Percentiles rank a stretch among this genome's conserved stretches.
These are phyloP conservation scores for Delia radicum DNA, from an alignment of 1,140 invertebrate species.

Conservation along the genomic window DNA sequence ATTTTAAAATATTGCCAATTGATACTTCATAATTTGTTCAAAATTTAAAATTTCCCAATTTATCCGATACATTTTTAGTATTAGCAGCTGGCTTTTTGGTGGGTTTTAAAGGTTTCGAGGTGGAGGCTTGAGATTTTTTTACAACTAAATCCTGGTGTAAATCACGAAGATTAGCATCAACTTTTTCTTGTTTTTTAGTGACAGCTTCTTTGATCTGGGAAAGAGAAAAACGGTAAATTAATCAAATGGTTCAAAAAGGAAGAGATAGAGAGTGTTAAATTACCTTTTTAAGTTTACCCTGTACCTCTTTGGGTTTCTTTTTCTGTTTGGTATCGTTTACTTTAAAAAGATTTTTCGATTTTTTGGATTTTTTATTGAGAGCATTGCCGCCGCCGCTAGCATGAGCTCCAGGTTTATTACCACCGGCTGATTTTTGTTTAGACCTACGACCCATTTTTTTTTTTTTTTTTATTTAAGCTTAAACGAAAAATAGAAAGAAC, in stretches of 20 bases:
- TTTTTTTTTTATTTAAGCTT: too few relatives aligned
- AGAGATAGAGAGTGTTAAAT: not conserved
- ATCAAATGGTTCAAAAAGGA: not conserved
- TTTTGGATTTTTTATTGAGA: conserved; percentile 48
- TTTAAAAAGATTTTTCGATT: conserved; percentile 50
- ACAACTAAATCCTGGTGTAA: conserved; percentile 52
- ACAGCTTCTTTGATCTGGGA: conserved; percentile 48
- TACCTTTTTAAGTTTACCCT: conserved; percentile 54
- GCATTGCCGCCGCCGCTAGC: conserved; percentile 39
- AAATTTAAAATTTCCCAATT: conserved; percentile 50
- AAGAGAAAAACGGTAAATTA: not conserved
- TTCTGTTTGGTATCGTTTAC: conserved; percentile 45
- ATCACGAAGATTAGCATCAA: conserved; percentile 45
- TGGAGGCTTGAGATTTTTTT: conserved; percentile 43
- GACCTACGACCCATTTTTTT: conserved; percentile 47
- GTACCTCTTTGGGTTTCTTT: conserved; percentile 53
- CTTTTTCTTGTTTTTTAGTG: conserved; percentile 50
- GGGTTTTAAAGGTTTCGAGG: conserved; percentile 37
- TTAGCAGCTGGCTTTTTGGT: conserved; percentile 44
- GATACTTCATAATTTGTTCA: too few relatives aligned
- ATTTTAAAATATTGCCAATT: not conserved
- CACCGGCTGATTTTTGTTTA: conserved; percentile 38
- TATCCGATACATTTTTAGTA: conserved; percentile 43
- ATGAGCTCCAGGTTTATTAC: conserved; percentile 28
- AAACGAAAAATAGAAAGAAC: conserved; percentile 36